Percentiles rank a stretch among this genome's conserved stretches.
Conservation (phyloP, 2,113 vertebrate genomes). For the Pterocles burchelli region DNA sequence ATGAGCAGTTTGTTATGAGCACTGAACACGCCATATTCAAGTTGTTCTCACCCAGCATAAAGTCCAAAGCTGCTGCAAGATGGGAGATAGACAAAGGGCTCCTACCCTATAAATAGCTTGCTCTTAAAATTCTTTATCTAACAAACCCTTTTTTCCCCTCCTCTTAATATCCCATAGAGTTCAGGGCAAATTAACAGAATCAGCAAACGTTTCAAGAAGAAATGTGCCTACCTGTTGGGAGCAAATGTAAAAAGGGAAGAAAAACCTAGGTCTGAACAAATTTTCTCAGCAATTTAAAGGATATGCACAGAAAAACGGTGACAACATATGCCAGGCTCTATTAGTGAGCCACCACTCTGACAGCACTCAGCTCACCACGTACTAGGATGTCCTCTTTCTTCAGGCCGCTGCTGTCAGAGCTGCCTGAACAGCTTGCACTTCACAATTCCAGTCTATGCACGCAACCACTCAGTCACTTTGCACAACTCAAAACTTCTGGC, state of each 20-base stretch:
- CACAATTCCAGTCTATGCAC: not conserved
- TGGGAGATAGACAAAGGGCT: not conserved
- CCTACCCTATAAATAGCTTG: not conserved
- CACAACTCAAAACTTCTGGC: not conserved
- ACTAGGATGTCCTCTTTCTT: not conserved
- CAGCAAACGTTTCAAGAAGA: not conserved
- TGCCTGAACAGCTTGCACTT: not conserved
- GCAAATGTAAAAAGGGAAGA: not conserved
- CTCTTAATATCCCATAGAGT: not conserved
- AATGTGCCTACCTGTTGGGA: not conserved
- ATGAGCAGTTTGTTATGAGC: not conserved
- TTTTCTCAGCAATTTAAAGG: not conserved
- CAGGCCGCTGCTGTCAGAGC: conserved; percentile 8
- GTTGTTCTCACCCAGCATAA: not conserved
- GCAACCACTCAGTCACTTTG: not conserved
- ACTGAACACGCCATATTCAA: not conserved
- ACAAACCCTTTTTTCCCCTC: not conserved
- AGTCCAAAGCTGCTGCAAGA: not conserved
- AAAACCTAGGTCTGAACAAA: not conserved
- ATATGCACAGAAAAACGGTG: not conserved
- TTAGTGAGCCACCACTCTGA: not conserved
- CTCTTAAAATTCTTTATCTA: not conserved
- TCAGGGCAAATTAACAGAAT: not conserved
- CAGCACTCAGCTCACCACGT: not conserved
- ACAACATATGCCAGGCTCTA: not conserved